Percentiles rank a stretch among this genome's conserved stretches.
Conservation (phyloP, 2,113 vertebrate genomes). For the Agelaius tricolor region DNA sequence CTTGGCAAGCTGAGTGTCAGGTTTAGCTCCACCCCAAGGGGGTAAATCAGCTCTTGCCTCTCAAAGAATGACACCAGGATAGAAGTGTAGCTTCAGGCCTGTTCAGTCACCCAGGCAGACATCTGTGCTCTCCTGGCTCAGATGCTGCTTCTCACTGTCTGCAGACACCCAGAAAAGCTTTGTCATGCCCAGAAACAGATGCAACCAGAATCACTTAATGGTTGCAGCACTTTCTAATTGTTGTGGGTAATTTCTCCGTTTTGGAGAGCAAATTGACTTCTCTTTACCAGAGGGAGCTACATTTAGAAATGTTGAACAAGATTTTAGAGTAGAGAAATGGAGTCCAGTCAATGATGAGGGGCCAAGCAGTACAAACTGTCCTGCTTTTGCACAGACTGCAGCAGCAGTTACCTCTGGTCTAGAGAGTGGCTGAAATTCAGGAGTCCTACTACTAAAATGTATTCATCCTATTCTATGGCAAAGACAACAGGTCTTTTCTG, state of each 20-base stretch:
- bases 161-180: neutral
- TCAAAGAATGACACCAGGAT: neutral
- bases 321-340: neutral
- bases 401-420: neutral
- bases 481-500: neutral
- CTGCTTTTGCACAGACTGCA: neutral
- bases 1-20: neutral
- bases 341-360: accelerated
- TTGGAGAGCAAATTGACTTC: neutral
- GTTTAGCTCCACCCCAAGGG: neutral
- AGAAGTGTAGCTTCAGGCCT: neutral
- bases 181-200: neutral
- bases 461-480: neutral
- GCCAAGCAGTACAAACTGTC: neutral
- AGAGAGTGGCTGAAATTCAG: neutral
- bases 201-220: neutral
- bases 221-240: neutral
- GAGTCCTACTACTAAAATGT: neutral
- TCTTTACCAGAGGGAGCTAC: neutral
- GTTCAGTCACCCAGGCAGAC: neutral
- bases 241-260: neutral
- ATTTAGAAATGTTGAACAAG: neutral
- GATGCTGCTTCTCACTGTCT: neutral
- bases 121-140: neutral
- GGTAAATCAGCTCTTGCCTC: neutral